Conservation (phyloP, 1,140 invertebrate genomes). For the roundworm (Caenorhabditis elegans) region WBcel235 BX284605.5:2796501-2797000, state of each 20-base stretch:
- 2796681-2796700: neutral
- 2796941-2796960: too few relatives aligned
- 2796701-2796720: neutral
- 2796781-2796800: conserved; percentile 20
- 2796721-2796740: neutral
- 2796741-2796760: neutral
- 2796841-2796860: conserved; percentile 23
- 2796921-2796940: conserved; percentile 20
- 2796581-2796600: neutral
- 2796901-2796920: conserved; percentile 31
- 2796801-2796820: conserved; percentile 20
- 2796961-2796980: neutral
- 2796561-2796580: neutral
- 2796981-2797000: neutral
- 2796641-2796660: neutral
- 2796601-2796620: neutral
- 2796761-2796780: conserved; percentile 5
- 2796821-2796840: conserved; percentile 35
- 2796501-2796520: neutral
- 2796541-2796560: neutral
- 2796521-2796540: conserved; percentile 4
- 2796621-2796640: neutral
- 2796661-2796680: neutral
- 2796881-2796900: conserved; percentile 26
- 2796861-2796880: conserved; percentile 10